phyloP scores from a whole-genome alignment of 2,888 invertebrate species.

The Pseudoips prasinana region DNA sequence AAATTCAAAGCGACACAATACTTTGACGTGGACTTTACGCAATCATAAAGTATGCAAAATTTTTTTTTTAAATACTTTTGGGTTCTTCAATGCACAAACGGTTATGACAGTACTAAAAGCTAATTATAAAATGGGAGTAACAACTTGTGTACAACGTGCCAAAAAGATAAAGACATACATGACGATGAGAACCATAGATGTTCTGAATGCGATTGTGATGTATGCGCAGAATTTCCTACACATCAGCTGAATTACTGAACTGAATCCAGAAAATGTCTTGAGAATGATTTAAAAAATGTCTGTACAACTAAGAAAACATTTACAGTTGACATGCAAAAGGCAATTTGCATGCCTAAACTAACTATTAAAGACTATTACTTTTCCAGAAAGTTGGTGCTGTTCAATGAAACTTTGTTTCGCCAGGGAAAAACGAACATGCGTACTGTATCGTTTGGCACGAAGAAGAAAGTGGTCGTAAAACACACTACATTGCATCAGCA shows the following conservation, averaged over 20 bases:
- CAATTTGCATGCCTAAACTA: slow-evolving; percentile 11
- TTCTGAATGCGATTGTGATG: slow-evolving; percentile 2
- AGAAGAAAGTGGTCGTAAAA: slow-evolving; percentile 13
- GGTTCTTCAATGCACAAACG: slow-evolving; percentile 9
- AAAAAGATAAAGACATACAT: slow-evolving; percentile 2
- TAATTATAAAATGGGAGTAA: slow-evolving; percentile 6
- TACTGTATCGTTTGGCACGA: slow-evolving; percentile 13
- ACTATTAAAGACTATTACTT: slow-evolving; percentile 11
- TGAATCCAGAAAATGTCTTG: slow-evolving; percentile 3
- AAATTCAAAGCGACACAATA: slow-evolving; percentile 5
- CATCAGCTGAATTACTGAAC: slow-evolving; percentile 2
- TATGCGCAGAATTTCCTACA: not conserved
- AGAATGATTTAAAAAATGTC: slow-evolving; percentile 1
- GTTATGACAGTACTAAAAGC: slow-evolving; percentile 7
- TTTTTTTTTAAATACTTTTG: slow-evolving; percentile 9
- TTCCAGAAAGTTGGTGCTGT: slow-evolving; percentile 9
- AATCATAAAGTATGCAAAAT: slow-evolving; percentile 7
- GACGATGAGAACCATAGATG: not conserved
- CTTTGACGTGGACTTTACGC: slow-evolving; percentile 5
- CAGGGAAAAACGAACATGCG: slow-evolving; percentile 10
- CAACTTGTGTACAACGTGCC: not conserved
- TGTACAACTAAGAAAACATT: slow-evolving; percentile 5
- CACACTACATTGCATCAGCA: slow-evolving; percentile 12
- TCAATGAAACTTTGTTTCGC: slow-evolving; percentile 12
- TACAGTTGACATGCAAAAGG: slow-evolving; percentile 10